These are phyloP conservation scores for Cheilosia urbana DNA, from an alignment of 2,888 invertebrate species.

Conservation along the genomic window DNA sequence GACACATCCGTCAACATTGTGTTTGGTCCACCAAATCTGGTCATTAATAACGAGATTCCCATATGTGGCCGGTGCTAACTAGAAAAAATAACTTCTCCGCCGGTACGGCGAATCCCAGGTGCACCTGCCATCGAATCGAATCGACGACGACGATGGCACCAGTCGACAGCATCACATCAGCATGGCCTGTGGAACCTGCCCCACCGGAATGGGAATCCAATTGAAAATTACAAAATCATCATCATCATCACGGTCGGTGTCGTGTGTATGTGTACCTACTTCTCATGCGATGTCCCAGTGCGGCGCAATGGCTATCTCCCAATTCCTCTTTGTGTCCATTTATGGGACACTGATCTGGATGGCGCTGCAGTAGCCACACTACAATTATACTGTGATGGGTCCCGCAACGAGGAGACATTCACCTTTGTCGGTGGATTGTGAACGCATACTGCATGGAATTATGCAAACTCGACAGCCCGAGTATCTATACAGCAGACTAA, in stretches of 20 bases:
- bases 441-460: no score
- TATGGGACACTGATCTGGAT: conserved; percentile 1
- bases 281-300: conserved; percentile 25
- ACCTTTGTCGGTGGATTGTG: conserved; percentile 53
- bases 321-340: background rate
- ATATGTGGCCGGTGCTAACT: conserved; percentile 39
- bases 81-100: conserved; percentile 10
- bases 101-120: conserved; percentile 14
- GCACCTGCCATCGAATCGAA: conserved; percentile 51
- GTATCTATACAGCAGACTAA: no score
- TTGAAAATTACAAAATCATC: conserved; percentile 73
- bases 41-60: conserved; percentile 56
- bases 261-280: conserved; percentile 42
- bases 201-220: conserved; percentile 60
- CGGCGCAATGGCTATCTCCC: background rate
- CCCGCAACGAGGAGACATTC: conserved; percentile 35
- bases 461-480: no score
- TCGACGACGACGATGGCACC: conserved; percentile 14
- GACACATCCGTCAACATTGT: conserved; percentile 59
- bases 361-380: conserved; percentile 18
- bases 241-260: conserved; percentile 44
- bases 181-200: conserved; percentile 40
- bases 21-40: conserved; percentile 48
- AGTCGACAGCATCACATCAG: conserved; percentile 4
- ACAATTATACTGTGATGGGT: background rate